Evolutionary conservation across 2,797 vertebrate species (phyloP).

Genomic region (Cyprinella venusta): DNA sequence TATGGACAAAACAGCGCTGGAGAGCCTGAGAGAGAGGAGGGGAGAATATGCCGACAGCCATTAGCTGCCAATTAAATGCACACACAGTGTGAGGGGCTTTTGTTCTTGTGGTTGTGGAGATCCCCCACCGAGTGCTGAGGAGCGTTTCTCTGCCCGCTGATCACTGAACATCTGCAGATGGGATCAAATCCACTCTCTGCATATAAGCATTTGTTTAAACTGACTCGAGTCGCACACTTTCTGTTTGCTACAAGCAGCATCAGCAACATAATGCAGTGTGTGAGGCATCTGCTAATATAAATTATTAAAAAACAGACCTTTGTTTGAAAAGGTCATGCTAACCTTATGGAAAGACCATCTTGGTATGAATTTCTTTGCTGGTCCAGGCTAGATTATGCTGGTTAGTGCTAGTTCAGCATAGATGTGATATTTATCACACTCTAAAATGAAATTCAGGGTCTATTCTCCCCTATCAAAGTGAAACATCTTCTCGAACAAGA

Average conservation of each 20-base stretch:
- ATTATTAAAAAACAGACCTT: slow-evolving; percentile 32
- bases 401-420: not conserved
- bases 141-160: not conserved
- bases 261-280: not conserved
- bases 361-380: not conserved
- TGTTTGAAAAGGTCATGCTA: slow-evolving; percentile 29
- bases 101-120: not conserved
- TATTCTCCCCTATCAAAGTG: not conserved
- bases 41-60: not conserved
- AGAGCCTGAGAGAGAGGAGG: not conserved
- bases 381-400: not conserved
- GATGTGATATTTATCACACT: not conserved
- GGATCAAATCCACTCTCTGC: not conserved
- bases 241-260: not conserved
- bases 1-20: not conserved
- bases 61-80: slow-evolving; percentile 14
- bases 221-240: not conserved
- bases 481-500: not conserved
- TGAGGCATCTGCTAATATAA: slow-evolving; percentile 13
- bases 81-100: not conserved
- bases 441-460: not conserved
- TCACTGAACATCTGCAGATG: slow-evolving; percentile 10
- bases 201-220: slow-evolving; percentile 27
- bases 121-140: not conserved
- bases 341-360: not conserved